A percentile compares a stretch with the other conserved stretches of the same genome.
phyloP scores from a whole-genome alignment of 2,113 vertebrate genomes.

The Pungitius pungitius region DNA sequence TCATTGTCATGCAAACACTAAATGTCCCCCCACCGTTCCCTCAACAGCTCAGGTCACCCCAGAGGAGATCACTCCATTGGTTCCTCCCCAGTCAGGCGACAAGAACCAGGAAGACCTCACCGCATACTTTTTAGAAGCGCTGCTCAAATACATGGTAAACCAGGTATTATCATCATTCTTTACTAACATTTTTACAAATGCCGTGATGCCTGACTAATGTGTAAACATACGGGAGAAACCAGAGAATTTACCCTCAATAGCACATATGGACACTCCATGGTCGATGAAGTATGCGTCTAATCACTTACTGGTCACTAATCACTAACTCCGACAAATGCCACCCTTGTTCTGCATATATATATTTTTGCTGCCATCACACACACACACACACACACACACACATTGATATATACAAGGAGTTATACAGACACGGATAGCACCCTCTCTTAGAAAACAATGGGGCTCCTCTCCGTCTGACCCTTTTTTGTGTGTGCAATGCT shows the following conservation, averaged over 20 bases:
- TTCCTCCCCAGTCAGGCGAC: slow-evolving; percentile 96
- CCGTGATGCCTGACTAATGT: slow-evolving; percentile 29
- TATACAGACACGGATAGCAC: slow-evolving; percentile 50
- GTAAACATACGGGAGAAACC: neutral
- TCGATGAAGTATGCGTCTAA: slow-evolving; percentile 4
- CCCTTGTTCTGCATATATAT: slow-evolving; percentile 18
- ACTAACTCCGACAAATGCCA: slow-evolving; percentile 32
- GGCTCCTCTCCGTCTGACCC: slow-evolving; percentile 55
- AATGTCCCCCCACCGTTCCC: neutral
- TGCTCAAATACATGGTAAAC: slow-evolving; percentile 99
- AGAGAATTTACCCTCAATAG: neutral
- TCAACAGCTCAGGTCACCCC: slow-evolving; percentile 92
- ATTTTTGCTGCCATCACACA: neutral
- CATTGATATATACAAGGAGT: neutral
- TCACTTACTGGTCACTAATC: slow-evolving; percentile 8
- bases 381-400: too few relatives aligned
- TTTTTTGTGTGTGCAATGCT: slow-evolving; percentile 22
- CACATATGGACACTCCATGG: neutral
- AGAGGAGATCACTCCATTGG: slow-evolving; percentile 97
- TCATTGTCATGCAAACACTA: neutral
- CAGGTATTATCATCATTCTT: slow-evolving; percentile 86
- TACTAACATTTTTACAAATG: slow-evolving; percentile 68
- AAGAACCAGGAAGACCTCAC: slow-evolving; percentile 99
- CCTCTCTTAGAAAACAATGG: slow-evolving; percentile 61
- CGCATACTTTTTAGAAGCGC: slow-evolving; percentile 96